Evolutionary conservation across 2,113 vertebrate genomes (phyloP).

Genomic region (Oplegnathus fasciatus): DNA sequence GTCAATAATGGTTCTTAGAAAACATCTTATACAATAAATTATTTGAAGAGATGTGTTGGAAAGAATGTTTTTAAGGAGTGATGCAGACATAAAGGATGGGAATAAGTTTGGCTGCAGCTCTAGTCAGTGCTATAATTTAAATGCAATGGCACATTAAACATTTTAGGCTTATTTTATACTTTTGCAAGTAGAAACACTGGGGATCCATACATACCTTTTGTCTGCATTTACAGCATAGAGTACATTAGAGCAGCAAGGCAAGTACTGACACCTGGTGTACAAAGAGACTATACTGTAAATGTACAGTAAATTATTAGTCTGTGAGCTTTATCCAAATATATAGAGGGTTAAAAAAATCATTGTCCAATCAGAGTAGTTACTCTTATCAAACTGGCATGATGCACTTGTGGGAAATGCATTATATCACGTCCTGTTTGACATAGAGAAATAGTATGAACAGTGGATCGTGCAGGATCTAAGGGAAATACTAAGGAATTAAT

Average conservation of each 20-base stretch:
- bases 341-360: neutral
- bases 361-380: neutral
- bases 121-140: neutral
- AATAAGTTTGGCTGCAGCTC: neutral
- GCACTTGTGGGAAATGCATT: neutral
- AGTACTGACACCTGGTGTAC: slow-evolving; percentile 74
- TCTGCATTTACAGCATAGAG: slow-evolving; percentile 25
- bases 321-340: neutral
- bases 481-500: neutral
- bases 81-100: neutral
- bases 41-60: neutral
- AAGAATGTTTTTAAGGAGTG: neutral
- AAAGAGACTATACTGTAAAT: slow-evolving; percentile 2
- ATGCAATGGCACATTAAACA: no score
- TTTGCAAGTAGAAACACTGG: neutral
- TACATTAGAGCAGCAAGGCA: neutral
- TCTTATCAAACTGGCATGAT: neutral
- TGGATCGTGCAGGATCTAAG: neutral
- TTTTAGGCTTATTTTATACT: neutral
- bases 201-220: slow-evolving; percentile 37
- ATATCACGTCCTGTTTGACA: neutral
- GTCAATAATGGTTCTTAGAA: neutral
- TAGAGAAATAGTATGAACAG: neutral
- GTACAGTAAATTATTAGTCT: neutral
- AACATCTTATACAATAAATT: neutral